Percentiles rank a stretch among this genome's conserved stretches.
Evolutionary conservation across 2,888 invertebrate genomes (phyloP).

Genomic region (Ectobius pallidus): DNA sequence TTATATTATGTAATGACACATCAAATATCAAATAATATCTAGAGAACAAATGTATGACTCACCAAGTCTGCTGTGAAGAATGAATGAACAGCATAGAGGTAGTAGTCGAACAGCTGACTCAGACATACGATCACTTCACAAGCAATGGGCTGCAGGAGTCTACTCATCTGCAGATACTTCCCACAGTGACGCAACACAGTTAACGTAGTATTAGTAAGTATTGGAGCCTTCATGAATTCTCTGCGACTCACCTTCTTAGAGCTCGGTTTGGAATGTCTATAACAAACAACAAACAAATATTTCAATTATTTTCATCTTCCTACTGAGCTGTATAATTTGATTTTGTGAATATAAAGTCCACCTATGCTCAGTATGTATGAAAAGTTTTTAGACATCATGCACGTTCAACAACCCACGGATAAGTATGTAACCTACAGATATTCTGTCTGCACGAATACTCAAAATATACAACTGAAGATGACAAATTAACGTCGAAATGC

Average conservation of each 20-base stretch:
- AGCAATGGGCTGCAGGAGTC: conserved; percentile 86
- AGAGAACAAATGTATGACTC: too few relatives aligned
- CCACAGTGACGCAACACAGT: conserved; percentile 89
- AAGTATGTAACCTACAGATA: too few relatives aligned
- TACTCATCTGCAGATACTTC: conserved; percentile 91
- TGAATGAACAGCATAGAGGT: conserved; percentile 84
- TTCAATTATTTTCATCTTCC: too few relatives aligned
- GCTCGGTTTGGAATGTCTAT: conserved; percentile 20
- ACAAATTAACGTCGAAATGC: too few relatives aligned
- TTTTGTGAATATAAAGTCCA: too few relatives aligned
- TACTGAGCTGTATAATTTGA: too few relatives aligned
- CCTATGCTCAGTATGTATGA: background rate
- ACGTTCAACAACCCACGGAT: too few relatives aligned
- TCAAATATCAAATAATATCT: too few relatives aligned
- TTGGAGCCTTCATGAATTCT: conserved; percentile 55
- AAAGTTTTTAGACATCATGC: background rate
- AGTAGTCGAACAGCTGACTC: conserved; percentile 93
- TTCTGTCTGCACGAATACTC: too few relatives aligned
- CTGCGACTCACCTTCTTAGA: conserved; percentile 15
- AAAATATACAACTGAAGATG: too few relatives aligned
- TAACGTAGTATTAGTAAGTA: conserved; percentile 90
- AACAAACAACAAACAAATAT: background rate
- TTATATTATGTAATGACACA: too few relatives aligned
- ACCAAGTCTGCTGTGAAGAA: conserved; percentile 84
- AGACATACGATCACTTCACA: conserved; percentile 89